phyloP scores from a whole-genome alignment of 2,113 vertebrate species.

The Equus przewalskii region DNA sequence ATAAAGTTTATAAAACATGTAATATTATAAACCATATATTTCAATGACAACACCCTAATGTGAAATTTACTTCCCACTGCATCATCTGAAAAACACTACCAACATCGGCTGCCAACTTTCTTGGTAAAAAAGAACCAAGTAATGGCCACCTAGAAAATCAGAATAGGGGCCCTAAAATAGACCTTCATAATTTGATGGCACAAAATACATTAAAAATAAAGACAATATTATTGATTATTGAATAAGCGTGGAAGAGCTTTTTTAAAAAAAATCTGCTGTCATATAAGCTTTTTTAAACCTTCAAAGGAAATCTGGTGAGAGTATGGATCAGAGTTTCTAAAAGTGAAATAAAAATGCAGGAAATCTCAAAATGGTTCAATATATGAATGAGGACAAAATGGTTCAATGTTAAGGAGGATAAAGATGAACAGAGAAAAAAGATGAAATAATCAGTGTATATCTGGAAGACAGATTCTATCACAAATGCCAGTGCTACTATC shows the following conservation, averaged over 20 bases:
- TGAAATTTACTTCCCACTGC: constrained; percentile 10
- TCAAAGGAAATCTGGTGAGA: constrained; percentile 26
- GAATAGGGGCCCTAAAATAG: constrained; percentile 21
- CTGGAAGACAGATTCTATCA: constrained; percentile 23
- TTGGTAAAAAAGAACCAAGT: constrained; percentile 35
- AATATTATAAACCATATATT: constrained; percentile 22
- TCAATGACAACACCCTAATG: constrained; percentile 23
- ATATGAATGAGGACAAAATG: constrained; percentile 31
- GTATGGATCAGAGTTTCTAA: not conserved
- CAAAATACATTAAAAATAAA: constrained; percentile 53
- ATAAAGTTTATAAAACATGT: constrained; percentile 41
- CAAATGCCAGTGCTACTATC: not conserved
- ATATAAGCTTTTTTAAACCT: constrained; percentile 34
- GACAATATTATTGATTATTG: not conserved
- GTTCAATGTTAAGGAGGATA: constrained; percentile 42
- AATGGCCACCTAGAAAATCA: not conserved
- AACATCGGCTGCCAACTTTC: constrained; percentile 7
- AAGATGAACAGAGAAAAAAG: not conserved
- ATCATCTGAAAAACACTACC: constrained; percentile 32
- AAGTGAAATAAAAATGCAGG: constrained; percentile 55
- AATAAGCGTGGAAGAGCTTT: not conserved
- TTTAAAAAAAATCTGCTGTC: not conserved
- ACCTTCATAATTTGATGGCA: not conserved
- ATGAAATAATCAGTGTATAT: constrained; percentile 18
- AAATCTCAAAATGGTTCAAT: constrained; percentile 52